Base-by-base conservation (phyloP, 1,140 invertebrate genomes). In the Pogonognathellus flavescens region DNA sequence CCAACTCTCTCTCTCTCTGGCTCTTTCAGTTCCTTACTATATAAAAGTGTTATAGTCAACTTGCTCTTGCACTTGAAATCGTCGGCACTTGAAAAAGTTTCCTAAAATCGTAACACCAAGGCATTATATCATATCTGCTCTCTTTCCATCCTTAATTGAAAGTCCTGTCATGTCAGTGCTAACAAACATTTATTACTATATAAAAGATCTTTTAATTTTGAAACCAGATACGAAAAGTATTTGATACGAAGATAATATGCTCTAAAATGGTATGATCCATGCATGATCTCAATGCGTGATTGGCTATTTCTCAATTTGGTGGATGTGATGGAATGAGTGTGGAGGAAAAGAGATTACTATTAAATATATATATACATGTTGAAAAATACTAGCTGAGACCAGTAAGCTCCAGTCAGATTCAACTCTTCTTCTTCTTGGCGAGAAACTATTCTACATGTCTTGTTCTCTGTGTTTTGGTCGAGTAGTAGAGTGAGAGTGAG, bases 41-140 rank as follows among this genome's bases (percentile, higher is more conserved):
- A n/a, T 62, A 62, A 66, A 66, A 66, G 62, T 66, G 20, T 66
- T 13, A 31, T 10, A 20, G 59, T 60, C n/a, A 20, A 49, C 14
- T 49, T 76, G 70, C 41, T 49, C 41, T 76, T 76, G 70, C 70
- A 76, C 70, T 76, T 50, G 70, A 76, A 76, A 76, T 22, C 70
- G 41, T 76, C 70, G 70, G 41, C 70, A 76, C 41, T 76, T 76
- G 70, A 76, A 76, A 76, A 76, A 76, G 22, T 76, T 76, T 76
- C 18, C 70, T 50, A 8, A 50, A 62, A 76, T 41, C 25, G 16
- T 50, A 25, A n/a, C 41, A 76, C 6, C 10, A 66, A 66, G 20
- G 8, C 60, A 31, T 13, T 66, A 4, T 22, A 66, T 66, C 20
- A 22, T 22, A 62, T 8, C 59, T 22, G n/a, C 53, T 57, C 53